These are phyloP conservation scores for Lasioglossum baleicum DNA, from an alignment of 1,140 invertebrate genomes.

Conservation along the genomic window DNA sequence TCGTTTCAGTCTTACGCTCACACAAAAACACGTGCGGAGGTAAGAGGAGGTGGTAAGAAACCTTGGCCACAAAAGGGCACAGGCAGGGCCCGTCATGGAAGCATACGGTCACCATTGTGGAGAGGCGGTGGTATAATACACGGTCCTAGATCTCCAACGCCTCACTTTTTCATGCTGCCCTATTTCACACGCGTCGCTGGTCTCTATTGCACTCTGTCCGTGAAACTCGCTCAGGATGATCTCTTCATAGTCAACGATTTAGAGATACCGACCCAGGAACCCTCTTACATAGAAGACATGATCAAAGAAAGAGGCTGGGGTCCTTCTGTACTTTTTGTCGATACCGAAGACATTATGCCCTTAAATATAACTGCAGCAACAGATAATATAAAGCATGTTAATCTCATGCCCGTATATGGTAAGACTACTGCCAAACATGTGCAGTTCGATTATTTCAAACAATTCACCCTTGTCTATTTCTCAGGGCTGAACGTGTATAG, in stretches of 20 bases:
- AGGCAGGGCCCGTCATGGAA: slow-evolving; percentile 94
- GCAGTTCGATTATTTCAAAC: slow-evolving; percentile 4
- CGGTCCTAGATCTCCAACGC: slow-evolving; percentile 93
- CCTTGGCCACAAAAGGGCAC: slow-evolving; percentile 97
- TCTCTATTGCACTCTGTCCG: slow-evolving; percentile 89
- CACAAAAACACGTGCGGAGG: slow-evolving; percentile 89
- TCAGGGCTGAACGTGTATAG: slow-evolving; percentile 89
- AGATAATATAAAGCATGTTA: slow-evolving; percentile 88
- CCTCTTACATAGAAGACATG: slow-evolving; percentile 89
- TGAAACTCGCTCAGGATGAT: slow-evolving; percentile 97
- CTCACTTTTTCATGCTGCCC: slow-evolving; percentile 96
- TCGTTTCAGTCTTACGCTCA: slow-evolving; percentile 83
- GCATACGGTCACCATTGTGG: slow-evolving; percentile 93
- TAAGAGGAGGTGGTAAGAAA: slow-evolving; percentile 92
- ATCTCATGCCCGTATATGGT: slow-evolving; percentile 98
- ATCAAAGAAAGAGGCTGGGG: slow-evolving; percentile 94
- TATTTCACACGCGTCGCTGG: slow-evolving; percentile 88
- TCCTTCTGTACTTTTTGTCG: slow-evolving; percentile 95
- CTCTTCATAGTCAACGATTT: slow-evolving; percentile 94
- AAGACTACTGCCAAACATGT: slow-evolving; percentile 52
- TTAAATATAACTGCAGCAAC: slow-evolving; percentile 91
- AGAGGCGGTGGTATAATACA: slow-evolving; percentile 90
- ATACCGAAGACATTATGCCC: slow-evolving; percentile 92
- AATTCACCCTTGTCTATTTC: slow-evolving; percentile 27
- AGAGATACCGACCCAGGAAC: slow-evolving; percentile 91